Evolutionary conservation across 2,797 vertebrate genomes (phyloP).

Genomic region (Chiroxiphia lanceolata): DNA sequence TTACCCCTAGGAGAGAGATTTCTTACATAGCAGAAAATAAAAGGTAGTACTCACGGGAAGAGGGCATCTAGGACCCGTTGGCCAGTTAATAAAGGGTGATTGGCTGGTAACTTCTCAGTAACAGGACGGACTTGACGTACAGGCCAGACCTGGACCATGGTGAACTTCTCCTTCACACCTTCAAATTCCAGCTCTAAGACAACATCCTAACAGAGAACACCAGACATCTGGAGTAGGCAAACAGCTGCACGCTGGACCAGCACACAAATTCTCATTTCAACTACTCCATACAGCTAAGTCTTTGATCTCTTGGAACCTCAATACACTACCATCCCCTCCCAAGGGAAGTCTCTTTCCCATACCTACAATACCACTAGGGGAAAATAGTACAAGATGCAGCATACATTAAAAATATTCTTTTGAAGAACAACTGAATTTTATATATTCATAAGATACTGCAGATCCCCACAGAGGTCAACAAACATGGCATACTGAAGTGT

Average conservation of each 20-base stretch:
- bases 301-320: not conserved
- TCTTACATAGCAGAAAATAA: not conserved
- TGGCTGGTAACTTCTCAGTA: conserved; percentile 94
- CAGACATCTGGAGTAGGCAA: not conserved
- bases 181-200: conserved; percentile 97
- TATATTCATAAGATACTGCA: not conserved
- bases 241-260: not conserved
- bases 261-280: not conserved
- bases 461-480: not conserved
- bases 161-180: conserved; percentile 94
- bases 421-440: not conserved
- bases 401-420: not conserved
- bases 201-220: conserved; percentile 82
- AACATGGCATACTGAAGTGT: not conserved
- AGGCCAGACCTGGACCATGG: conserved; percentile 97
- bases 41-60: conserved; percentile 85
- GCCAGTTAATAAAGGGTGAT: conserved; percentile 88
- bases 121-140: conserved; percentile 94
- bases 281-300: not conserved
- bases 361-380: not conserved
- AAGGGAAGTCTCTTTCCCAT: not conserved
- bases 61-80: conserved; percentile 89
- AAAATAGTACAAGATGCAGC: not conserved
- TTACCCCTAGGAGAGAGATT: not conserved
- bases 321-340: rapidly evolving